These are phyloP conservation scores for Dasypus novemcinctus DNA, from an alignment of 2,113 vertebrate species.

Conservation along the genomic window DNA sequence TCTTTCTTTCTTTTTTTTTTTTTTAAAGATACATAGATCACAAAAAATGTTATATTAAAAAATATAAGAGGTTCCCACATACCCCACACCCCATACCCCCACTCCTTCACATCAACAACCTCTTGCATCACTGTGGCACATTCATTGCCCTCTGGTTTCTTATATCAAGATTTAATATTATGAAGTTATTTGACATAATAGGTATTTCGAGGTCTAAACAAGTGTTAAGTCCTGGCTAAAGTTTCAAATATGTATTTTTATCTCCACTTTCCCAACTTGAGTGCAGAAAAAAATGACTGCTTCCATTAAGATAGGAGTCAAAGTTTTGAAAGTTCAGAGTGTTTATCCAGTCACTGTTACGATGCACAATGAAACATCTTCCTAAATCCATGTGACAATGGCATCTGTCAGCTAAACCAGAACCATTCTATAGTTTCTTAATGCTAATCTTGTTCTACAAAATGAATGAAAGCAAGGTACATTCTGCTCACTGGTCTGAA, in stretches of 20 bases:
- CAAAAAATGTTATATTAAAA: too few species aligned
- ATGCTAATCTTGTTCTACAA: background rate
- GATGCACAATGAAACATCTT: background rate
- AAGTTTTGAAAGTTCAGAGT: background rate
- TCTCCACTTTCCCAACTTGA: background rate
- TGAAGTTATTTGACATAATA: background rate
- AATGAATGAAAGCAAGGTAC: background rate
- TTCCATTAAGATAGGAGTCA: background rate
- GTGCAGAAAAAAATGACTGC: conserved; percentile 17
- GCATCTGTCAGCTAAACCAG: background rate
- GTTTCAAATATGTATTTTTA: conserved; percentile 9
- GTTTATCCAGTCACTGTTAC: background rate
- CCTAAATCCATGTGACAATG: background rate
- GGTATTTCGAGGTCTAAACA: background rate
- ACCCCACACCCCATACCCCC: too few species aligned
- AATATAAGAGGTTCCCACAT: too few species aligned
- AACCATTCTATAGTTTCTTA: background rate
- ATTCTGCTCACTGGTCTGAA: background rate
- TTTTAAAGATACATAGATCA: too few species aligned
- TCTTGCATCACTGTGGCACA: too few species aligned
- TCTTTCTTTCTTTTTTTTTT: too few species aligned
- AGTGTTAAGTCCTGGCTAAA: background rate
- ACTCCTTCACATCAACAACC: too few species aligned
- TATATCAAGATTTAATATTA: background rate
- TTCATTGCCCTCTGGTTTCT: background rate